Evolutionary conservation across 2,113 vertebrate species (phyloP), one percentile per base, ranked within the genome.

Genomic region (Myrmophylax atrothorax): DNA sequence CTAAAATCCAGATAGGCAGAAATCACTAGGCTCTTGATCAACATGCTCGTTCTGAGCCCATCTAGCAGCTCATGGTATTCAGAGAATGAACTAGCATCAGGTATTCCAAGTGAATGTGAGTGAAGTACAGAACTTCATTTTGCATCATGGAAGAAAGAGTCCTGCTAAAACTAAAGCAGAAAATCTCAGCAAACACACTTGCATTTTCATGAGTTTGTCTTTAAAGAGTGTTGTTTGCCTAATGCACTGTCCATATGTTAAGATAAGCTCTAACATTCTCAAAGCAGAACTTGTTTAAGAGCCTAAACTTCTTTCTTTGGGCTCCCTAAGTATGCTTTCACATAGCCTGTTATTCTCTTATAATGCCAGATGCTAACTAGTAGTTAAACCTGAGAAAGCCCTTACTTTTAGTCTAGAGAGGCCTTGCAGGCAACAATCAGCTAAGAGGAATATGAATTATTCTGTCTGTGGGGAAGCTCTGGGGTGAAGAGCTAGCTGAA

Each of bases 161-260:
- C 4, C 9, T 56, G 46, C 60, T 84, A 74, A 74, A 89, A 78
- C 63, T 67, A 67, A 56, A 77, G 56, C 64, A 87, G 80, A 49
- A 77, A 84, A 24, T 78, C 56, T 72, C 95, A 89, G 86, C 86
- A 64, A 87, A 73, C 68, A 28, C 17, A 31, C 22, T 60, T 78
- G 11, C 12, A 56, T 95, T 92, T 95, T 90, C 89, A 42, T 89
- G 60, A 84, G 52, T 33, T 75, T 83, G 56, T 77, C 89, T 90
- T 88, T 89, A 92, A 93, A 87, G 85, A 69, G 4, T 63, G 22
- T 93, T 0, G 0, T 94, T 96, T 96, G 55, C 73, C 64, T 96
- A 94, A 93, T 88, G 62, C 33, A 84, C 35, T 89, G 73, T 59
- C 72, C 14, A 14, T 78, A 84, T 87, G 68, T 64, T 47, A 70